Conservation (phyloP, 2,113 vertebrate species). For the Kobus ellipsiprymnus region DNA sequence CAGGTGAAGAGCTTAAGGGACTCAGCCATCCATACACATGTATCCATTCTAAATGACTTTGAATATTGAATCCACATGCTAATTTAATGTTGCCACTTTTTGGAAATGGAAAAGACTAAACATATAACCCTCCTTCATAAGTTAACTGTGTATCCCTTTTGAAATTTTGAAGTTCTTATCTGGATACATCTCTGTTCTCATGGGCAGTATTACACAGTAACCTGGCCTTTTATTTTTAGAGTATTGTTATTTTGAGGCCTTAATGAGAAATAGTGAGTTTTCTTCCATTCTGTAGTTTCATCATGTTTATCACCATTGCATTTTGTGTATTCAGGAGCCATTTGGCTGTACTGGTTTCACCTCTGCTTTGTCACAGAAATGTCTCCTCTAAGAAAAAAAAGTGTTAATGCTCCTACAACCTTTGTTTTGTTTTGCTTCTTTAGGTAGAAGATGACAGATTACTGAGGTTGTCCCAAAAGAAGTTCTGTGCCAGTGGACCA, state of each 20-base stretch:
- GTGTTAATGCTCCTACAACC: neutral
- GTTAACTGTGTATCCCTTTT: neutral
- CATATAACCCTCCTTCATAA: neutral
- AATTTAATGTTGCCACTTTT: neutral
- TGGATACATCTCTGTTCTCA: neutral
- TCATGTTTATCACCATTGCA: neutral
- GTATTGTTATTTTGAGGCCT: neutral
- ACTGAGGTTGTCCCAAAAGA: constrained; percentile 94
- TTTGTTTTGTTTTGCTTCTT: constrained; percentile 56
- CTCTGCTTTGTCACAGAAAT: neutral
- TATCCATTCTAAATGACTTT: neutral
- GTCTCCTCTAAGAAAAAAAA: neutral
- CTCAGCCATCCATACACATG: neutral
- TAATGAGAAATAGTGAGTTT: neutral
- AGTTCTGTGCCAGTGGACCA: constrained; percentile 97
- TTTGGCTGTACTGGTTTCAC: neutral
- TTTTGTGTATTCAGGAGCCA: neutral
- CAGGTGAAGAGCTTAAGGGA: neutral
- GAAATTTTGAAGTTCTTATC: neutral
- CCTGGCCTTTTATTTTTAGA: neutral
- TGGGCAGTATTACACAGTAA: neutral
- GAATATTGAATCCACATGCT: neutral
- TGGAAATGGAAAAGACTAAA: neutral
- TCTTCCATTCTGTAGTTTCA: neutral
- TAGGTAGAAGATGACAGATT: constrained; percentile 92